Evolutionary conservation across 2,113 vertebrate species (phyloP).

Genomic region (Pelecanus crispus): DNA sequence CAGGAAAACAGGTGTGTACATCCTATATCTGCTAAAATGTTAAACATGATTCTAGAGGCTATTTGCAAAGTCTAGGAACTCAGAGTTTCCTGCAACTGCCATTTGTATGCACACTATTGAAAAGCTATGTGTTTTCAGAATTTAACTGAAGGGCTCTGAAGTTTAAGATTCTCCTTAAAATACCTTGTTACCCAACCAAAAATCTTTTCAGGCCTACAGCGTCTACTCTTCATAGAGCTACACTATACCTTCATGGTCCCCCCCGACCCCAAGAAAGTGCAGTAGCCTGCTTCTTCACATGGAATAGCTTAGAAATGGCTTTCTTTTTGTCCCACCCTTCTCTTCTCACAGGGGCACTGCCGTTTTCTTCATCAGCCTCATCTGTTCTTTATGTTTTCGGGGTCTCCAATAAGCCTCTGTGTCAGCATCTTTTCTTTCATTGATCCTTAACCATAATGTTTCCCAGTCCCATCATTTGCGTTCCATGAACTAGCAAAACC

Average conservation of each 20-base stretch:
- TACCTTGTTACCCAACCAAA: neutral
- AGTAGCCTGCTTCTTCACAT: neutral
- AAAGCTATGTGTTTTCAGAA: neutral
- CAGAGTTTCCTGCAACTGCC: neutral
- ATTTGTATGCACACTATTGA: accelerated
- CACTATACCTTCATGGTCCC: neutral
- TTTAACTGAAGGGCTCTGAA: neutral
- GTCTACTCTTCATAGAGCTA: neutral
- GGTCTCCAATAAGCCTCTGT: neutral
- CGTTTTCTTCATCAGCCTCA: neutral
- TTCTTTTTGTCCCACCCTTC: neutral
- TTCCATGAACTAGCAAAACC: neutral
- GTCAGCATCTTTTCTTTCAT: neutral
- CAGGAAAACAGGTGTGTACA: neutral
- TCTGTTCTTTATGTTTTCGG: neutral
- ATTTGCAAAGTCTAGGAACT: neutral
- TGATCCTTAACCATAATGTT: neutral
- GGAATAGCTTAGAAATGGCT: neutral
- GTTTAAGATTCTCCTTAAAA: neutral
- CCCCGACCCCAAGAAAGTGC: neutral
- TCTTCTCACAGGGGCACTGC: neutral
- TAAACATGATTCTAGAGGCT: neutral
- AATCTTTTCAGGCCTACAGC: neutral
- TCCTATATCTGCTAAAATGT: neutral
- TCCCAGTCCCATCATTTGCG: neutral